These are phyloP conservation scores for Saccopteryx leptura DNA, from an alignment of 2,113 vertebrate genomes.

Conservation along the genomic window DNA sequence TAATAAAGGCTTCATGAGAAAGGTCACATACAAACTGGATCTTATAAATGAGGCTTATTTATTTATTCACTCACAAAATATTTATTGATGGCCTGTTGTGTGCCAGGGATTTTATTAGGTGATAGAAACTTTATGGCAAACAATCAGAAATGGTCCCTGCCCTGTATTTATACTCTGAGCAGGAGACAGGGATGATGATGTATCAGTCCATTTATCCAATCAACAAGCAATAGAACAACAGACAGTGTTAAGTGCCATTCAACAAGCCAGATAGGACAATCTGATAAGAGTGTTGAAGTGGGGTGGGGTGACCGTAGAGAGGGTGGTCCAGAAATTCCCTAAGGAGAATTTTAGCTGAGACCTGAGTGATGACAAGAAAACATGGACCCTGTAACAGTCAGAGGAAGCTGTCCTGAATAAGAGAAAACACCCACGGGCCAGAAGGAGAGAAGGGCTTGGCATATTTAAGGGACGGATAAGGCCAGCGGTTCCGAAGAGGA, in stretches of 20 bases:
- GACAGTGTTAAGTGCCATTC: neutral
- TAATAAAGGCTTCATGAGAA: neutral
- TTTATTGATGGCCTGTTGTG: neutral
- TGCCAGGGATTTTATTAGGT: neutral
- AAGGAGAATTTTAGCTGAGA: neutral
- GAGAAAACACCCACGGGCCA: neutral
- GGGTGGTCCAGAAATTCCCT: neutral
- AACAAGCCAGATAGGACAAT: neutral
- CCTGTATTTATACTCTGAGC: neutral
- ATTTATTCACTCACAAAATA: constrained; percentile 3
- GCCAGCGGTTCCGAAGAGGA: neutral
- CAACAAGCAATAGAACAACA: neutral
- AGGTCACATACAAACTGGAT: neutral
- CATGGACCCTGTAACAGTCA: no score
- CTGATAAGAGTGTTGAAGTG: neutral
- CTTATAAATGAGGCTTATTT: neutral
- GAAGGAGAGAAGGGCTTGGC: neutral
- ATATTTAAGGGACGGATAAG: neutral
- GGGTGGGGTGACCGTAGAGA: no score
- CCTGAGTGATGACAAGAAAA: neutral
- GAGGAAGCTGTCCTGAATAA: neutral
- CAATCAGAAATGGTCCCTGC: neutral
- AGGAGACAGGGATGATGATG: neutral
- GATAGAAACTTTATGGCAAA: neutral
- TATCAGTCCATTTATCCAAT: neutral